Conservation (phyloP, 2,797 vertebrate genomes). For the Ammospiza maritima region DNA sequence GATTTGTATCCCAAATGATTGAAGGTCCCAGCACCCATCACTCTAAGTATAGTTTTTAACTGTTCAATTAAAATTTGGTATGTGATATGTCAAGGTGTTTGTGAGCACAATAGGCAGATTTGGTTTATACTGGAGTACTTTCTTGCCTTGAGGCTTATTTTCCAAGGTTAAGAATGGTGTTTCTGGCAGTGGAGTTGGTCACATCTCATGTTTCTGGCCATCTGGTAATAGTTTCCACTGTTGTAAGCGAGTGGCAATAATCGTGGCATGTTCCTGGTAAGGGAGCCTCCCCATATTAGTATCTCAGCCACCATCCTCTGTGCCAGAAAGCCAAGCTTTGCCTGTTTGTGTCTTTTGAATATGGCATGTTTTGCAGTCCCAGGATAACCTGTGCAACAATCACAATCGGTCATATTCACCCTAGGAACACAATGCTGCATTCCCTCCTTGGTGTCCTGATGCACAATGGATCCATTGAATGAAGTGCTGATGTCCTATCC, state of each 20-base stretch:
- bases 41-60: not conserved
- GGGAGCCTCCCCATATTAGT: not conserved
- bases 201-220: accelerated
- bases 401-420: not conserved
- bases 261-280: not conserved
- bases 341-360: not conserved
- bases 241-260: not conserved
- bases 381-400: not conserved
- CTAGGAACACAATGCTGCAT: accelerated
- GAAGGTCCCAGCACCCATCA: not conserved
- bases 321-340: not conserved
- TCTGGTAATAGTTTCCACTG: not conserved
- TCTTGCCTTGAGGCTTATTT: not conserved
- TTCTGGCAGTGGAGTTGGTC: not conserved
- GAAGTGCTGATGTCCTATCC: not conserved
- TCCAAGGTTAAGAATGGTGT: not conserved
- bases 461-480: not conserved
- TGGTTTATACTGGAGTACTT: not conserved
- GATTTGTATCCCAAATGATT: not conserved
- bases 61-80: not conserved
- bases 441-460: not conserved
- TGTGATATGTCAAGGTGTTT: not conserved
- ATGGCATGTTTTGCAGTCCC: not conserved
- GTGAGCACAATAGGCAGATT: not conserved
- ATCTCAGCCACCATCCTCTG: not conserved